Percentiles rank a stretch among this genome's conserved stretches.
phyloP scores from a whole-genome alignment of 1,140 invertebrate genomes.

The Formica exsecta region DNA sequence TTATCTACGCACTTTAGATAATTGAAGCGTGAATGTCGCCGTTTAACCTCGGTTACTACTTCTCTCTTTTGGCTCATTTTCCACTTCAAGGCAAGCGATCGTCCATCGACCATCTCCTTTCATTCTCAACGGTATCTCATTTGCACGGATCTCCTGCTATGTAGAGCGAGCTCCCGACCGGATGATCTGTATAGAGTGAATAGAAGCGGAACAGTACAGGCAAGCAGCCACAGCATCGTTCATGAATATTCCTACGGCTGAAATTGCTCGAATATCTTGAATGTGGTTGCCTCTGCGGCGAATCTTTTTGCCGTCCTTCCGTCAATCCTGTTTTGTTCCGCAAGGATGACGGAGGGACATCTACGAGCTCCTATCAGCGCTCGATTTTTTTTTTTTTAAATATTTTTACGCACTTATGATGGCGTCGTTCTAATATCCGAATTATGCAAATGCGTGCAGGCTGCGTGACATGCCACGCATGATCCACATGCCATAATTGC shows the following conservation, averaged over 20 bases:
- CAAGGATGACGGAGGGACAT: background rate
- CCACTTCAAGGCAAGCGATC: background rate
- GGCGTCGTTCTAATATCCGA: background rate
- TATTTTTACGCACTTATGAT: constrained; percentile 17
- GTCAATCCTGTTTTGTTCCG: background rate
- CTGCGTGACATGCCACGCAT: background rate
- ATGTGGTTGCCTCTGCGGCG: constrained; percentile 67
- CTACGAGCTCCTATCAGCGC: background rate
- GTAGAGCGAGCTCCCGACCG: constrained; percentile 81
- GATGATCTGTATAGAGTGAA: constrained; percentile 78
- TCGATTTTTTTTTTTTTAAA: background rate
- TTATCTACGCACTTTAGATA: constrained; percentile 82
- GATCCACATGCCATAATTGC: background rate
- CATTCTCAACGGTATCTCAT: constrained; percentile 75
- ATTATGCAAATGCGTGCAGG: constrained; percentile 16
- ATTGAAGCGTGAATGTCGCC: constrained; percentile 83
- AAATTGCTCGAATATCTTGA: constrained; percentile 80
- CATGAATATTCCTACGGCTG: constrained; percentile 83
- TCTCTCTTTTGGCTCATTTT: constrained; percentile 11
- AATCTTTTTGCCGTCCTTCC: constrained; percentile 15
- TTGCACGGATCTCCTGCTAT: constrained; percentile 84
- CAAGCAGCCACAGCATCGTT: constrained; percentile 73
- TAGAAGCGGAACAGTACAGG: constrained; percentile 79
- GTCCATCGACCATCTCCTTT: background rate
- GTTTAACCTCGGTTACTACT: constrained; percentile 66